Evolutionary conservation across 2,113 vertebrate genomes (phyloP).

Genomic region (Heterocephalus glaber): DNA sequence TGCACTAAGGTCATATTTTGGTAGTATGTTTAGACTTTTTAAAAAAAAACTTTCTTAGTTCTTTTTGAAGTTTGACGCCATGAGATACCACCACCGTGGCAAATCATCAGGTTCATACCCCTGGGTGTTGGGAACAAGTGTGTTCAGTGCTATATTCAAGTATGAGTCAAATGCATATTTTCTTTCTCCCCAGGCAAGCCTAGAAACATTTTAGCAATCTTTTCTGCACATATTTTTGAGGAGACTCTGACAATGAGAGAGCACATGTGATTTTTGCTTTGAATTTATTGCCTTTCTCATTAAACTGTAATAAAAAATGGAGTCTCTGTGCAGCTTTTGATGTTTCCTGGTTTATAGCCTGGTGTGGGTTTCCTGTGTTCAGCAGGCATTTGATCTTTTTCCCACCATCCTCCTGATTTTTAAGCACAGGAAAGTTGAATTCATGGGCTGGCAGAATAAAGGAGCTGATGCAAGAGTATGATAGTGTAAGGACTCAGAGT

Average conservation of each 20-base stretch:
- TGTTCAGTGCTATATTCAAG: neutral
- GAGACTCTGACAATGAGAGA: neutral
- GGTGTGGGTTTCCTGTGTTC: neutral
- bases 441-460: constrained; percentile 14
- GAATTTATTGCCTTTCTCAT: constrained; percentile 53
- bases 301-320: constrained; percentile 44
- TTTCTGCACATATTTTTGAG: constrained; percentile 42
- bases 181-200: neutral
- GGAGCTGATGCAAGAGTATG: neutral
- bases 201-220: constrained; percentile 5
- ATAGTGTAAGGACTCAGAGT: neutral
- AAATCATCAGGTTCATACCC: neutral
- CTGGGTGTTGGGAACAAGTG: neutral
- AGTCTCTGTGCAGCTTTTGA: constrained; percentile 2
- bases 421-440: constrained; percentile 24
- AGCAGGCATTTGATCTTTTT: neutral
- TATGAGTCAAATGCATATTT: neutral
- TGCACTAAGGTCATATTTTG: neutral
- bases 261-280: constrained; percentile 39
- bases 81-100: neutral
- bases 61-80: neutral
- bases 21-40: neutral
- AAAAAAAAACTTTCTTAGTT: constrained; percentile 23
- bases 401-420: neutral
- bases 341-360: constrained; percentile 15